These are phyloP conservation scores for Mus spicilegus DNA, from an alignment of 2,113 vertebrate species.

Conservation along the genomic window DNA sequence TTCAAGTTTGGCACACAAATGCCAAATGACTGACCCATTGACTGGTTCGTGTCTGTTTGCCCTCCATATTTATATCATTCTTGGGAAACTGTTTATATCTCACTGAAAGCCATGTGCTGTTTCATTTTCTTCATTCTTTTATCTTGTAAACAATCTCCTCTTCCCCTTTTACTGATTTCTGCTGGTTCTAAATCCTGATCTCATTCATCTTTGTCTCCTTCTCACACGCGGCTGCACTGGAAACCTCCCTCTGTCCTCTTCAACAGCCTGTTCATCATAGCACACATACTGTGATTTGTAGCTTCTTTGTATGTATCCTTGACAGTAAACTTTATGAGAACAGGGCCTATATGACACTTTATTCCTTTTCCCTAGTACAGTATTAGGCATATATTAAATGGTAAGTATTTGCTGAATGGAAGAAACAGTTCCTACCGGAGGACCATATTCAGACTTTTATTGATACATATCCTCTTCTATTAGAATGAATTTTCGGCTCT, in stretches of 20 bases:
- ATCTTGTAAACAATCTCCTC: not conserved
- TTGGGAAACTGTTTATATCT: not conserved
- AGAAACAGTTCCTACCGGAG: not conserved
- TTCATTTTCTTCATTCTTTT: slow-evolving; percentile 10
- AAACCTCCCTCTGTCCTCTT: not conserved
- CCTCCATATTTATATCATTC: not conserved
- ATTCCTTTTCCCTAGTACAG: not conserved
- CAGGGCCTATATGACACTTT: slow-evolving; percentile 19
- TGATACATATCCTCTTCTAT: slow-evolving; percentile 1
- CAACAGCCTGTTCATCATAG: not conserved
- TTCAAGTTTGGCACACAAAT: not conserved
- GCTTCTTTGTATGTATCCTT: slow-evolving; percentile 4
- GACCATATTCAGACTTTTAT: not conserved
- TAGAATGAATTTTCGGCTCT: not conserved
- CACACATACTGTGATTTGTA: not conserved
- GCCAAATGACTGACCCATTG: not conserved
- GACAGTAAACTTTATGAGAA: not conserved
- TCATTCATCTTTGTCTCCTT: not conserved
- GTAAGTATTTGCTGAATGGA: slow-evolving; percentile 9
- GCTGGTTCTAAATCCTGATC: not conserved
- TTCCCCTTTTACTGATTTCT: not conserved
- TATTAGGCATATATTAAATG: not conserved
- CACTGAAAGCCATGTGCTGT: not conserved
- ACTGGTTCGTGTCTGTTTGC: not conserved
- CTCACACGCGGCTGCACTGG: not conserved